Percentiles rank a stretch among this genome's conserved stretches.
These are phyloP conservation scores for Darevskia nairensis DNA, from an alignment of 2,797 vertebrate species.

Conservation along the genomic window DNA sequence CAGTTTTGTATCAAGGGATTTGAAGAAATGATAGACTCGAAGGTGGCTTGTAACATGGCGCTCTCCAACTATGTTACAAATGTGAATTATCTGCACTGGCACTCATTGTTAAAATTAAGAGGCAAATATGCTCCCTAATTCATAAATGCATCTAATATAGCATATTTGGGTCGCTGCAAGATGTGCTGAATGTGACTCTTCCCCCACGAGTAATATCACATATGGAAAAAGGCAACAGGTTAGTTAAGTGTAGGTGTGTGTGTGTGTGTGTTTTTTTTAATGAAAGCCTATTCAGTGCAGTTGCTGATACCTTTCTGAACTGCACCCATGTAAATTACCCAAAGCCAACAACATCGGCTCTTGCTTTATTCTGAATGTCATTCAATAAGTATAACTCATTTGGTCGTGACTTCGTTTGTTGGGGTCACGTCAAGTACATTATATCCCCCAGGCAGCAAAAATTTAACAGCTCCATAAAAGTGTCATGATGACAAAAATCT, in stretches of 20 bases:
- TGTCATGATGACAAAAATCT: slow-evolving; percentile 74
- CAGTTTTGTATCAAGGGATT: background rate
- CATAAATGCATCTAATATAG: background rate
- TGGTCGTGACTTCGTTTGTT: slow-evolving; percentile 61
- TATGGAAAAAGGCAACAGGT: background rate
- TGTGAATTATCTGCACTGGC: background rate
- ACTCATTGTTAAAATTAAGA: background rate
- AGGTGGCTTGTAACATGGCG: background rate
- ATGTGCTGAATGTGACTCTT: background rate
- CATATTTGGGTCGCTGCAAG: background rate
- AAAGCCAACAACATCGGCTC: slow-evolving; percentile 47
- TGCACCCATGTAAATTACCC: slow-evolving; percentile 36
- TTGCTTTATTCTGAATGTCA: slow-evolving; percentile 60
- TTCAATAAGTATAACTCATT: slow-evolving; percentile 57
- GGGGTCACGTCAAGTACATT: slow-evolving; percentile 74
- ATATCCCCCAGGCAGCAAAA: slow-evolving; percentile 69
- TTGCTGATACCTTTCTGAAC: slow-evolving; percentile 13
- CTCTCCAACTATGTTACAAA: background rate
- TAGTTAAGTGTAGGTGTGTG: slow-evolving; percentile 18
- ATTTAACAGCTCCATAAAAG: slow-evolving; percentile 76
- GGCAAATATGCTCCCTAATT: background rate
- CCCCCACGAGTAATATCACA: background rate
- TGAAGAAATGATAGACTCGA: background rate
- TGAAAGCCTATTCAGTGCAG: background rate
- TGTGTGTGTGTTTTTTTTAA: slow-evolving; percentile 19